A percentile compares a stretch with the other conserved stretches of the same genome.
phyloP scores from a whole-genome alignment of 1,140 invertebrate genomes.

The Homarus americanus region DNA sequence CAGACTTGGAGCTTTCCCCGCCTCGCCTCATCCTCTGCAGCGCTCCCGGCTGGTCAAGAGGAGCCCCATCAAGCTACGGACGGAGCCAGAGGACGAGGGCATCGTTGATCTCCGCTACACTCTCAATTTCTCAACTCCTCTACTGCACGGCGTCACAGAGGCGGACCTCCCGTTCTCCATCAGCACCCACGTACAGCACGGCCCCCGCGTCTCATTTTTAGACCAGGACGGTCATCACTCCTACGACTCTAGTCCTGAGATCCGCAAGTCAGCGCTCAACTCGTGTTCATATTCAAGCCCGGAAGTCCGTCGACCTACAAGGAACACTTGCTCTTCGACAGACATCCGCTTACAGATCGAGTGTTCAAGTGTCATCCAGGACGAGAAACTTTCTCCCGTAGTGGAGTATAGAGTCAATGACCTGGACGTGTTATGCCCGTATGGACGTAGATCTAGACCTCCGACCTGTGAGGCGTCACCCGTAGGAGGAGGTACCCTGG shows the following conservation, averaged over 20 bases:
- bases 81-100: constrained; percentile 50
- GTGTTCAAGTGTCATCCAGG: constrained; percentile 35
- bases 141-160: constrained; percentile 57
- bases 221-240: constrained; percentile 45
- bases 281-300: constrained; percentile 38
- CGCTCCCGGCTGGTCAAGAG: constrained; percentile 54
- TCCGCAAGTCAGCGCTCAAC: constrained; percentile 45
- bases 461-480: neutral
- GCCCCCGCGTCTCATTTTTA: constrained; percentile 53
- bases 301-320: constrained; percentile 28
- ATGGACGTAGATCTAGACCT: neutral
- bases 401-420: constrained; percentile 61
- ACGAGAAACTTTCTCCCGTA: constrained; percentile 57
- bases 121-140: constrained; percentile 63
- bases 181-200: constrained; percentile 57
- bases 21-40: constrained; percentile 66
- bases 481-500: neutral
- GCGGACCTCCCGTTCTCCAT: constrained; percentile 61
- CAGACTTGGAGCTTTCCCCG: constrained; percentile 29
- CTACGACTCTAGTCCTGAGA: constrained; percentile 42
- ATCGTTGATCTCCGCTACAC: constrained; percentile 68
- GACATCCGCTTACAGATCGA: constrained; percentile 65
- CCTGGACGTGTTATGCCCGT: constrained; percentile 51
- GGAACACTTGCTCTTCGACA: constrained; percentile 50
- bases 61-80: constrained; percentile 37